Percentiles rank a stretch among this genome's conserved stretches.
Conservation (phyloP, 1,140 invertebrate genomes). For the Portunus trituberculatus region DNA sequence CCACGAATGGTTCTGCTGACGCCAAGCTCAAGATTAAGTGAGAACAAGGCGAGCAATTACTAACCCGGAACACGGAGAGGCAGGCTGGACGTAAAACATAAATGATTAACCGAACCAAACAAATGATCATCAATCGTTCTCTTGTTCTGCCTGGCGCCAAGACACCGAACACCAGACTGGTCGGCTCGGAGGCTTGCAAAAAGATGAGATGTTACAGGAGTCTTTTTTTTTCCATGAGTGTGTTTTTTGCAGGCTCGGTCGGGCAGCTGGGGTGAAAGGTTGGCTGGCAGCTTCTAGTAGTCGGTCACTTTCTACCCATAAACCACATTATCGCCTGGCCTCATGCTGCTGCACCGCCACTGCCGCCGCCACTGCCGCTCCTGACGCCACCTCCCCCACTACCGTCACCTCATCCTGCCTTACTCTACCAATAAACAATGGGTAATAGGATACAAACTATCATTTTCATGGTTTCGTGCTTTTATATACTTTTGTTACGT, state of each 20-base stretch:
- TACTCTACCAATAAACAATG: too few relatives aligned
- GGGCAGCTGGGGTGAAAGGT: background rate
- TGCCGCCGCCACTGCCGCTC: background rate
- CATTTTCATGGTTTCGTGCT: background rate
- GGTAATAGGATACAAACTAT: too few relatives aligned
- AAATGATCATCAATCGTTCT: background rate
- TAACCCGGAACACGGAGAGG: background rate
- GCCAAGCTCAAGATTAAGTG: background rate
- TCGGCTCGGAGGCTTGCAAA: background rate
- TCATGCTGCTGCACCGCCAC: background rate
- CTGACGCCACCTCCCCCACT: background rate
- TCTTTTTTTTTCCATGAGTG: background rate
- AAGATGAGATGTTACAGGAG: background rate
- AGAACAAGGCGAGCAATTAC: background rate
- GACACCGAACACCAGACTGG: background rate
- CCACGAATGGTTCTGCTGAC: background rate
- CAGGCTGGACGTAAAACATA: background rate
- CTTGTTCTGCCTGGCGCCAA: background rate
- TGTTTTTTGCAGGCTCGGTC: background rate
- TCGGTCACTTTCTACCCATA: slow-evolving; percentile 21
- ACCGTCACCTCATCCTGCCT: background rate
- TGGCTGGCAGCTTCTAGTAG: slow-evolving; percentile 18
- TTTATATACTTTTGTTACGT: background rate
- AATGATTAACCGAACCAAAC: slow-evolving; percentile 1
- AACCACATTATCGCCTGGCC: background rate